Base-by-base conservation (phyloP, 2,113 vertebrate genomes). In the Lamprotornis superbus region DNA sequence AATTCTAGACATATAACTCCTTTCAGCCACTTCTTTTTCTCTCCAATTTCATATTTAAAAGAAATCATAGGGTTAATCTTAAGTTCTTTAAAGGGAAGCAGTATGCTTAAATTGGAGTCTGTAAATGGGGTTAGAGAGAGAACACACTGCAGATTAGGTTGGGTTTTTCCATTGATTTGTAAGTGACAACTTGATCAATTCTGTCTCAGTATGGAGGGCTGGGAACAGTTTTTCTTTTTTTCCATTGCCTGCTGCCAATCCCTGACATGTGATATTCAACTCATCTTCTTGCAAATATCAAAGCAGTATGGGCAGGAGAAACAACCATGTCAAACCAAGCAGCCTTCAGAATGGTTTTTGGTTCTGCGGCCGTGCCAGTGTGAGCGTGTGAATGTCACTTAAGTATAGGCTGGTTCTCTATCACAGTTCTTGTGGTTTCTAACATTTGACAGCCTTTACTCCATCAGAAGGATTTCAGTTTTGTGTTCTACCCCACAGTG, bases 181-280 rank as follows among this genome's bases (percentile, higher is more conserved):
- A 95, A 97, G 93, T 77, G 83, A 86, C 83, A 84, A 79, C 71
- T 90, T 86, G 75, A 96, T 93, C 93, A 84, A 33, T 67, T 93
- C 85, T 77, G 67, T 61, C 47, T 79, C n/a, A 14, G 25, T 53
- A 68, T 42, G 46, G 82, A 91, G 65, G 57, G 47, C 65, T 79
- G 71, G 86, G 83, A 93, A 93, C 30, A 56, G 81, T 40, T 71
- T 68, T 86, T 60, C 79, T 70, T 73, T 64, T 82, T 97, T 97
- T 93, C 88, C 96, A 83, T 50, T 70, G 65, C 77, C 50, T 60
- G 46, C 49, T 95, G 91, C 87, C 91, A 93, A 28, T 52, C 10
- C 69, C 59, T 63, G 91, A 68, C 84, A 94, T 67, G 86, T 74
- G 64, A 93, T 94, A 71, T 20, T 83, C 59, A 80, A 28, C 75